Conservation (phyloP, 2,888 invertebrate genomes). For the Agrotis segetum region DNA sequence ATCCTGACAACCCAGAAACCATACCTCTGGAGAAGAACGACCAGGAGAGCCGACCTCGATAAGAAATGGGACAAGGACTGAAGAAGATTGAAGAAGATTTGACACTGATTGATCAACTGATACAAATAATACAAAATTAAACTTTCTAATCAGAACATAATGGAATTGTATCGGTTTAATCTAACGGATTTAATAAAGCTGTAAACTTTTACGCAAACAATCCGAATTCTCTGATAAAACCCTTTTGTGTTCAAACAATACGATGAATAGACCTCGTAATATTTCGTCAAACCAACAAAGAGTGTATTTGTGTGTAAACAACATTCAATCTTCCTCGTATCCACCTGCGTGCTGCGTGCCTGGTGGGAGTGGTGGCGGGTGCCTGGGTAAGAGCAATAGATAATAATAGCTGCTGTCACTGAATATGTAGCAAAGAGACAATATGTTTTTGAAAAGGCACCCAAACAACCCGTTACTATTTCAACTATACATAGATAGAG, state of each 20-base stretch:
- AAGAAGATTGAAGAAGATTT: too few species aligned
- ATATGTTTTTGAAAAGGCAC: neutral
- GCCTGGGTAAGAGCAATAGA: too few species aligned
- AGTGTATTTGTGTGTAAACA: constrained; percentile 13
- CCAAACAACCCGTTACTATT: neutral
- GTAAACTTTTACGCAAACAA: constrained; percentile 10
- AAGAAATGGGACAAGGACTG: too few species aligned
- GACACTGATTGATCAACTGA: constrained; percentile 5
- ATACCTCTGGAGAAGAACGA: too few species aligned
- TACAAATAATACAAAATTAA: constrained; percentile 12
- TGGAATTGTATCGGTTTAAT: constrained; percentile 13
- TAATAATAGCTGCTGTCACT: neutral
- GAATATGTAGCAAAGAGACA: neutral
- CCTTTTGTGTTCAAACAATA: constrained; percentile 35
- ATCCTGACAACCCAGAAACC: too few species aligned
- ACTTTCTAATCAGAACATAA: constrained; percentile 37
- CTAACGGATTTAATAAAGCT: constrained; percentile 6
- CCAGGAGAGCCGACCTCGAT: too few species aligned
- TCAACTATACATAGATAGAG: neutral
- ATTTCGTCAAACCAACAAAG: constrained; percentile 19
- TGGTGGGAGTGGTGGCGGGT: too few species aligned
- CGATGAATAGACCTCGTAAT: constrained; percentile 1
- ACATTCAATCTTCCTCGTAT: neutral
- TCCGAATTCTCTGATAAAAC: constrained; percentile 1
- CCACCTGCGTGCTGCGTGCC: too few species aligned